Evolutionary conservation across 1,140 invertebrate species (phyloP).

Genomic region (Grapholita molesta): DNA sequence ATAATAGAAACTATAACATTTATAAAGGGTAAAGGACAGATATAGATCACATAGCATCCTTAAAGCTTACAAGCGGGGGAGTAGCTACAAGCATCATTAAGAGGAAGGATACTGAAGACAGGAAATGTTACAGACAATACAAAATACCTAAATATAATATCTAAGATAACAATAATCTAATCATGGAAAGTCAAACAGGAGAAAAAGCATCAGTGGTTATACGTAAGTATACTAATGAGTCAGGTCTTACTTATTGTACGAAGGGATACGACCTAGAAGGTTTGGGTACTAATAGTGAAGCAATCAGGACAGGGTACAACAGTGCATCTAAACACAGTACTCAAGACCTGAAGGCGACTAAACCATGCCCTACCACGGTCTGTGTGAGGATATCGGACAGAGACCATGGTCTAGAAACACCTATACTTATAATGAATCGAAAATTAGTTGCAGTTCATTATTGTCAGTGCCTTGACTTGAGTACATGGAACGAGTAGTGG

Average conservation of each 20-base stretch:
- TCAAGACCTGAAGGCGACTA: constrained; percentile 10
- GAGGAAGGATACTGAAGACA: background rate
- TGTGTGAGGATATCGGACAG: background rate
- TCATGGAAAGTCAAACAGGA: background rate
- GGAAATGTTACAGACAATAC: background rate
- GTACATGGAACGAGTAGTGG: constrained; percentile 31
- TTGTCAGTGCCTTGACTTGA: constrained; percentile 29
- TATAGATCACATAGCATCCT: background rate
- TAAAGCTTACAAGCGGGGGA: constrained; percentile 3
- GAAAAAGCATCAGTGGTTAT: background rate
- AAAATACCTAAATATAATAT: background rate
- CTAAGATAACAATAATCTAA: background rate
- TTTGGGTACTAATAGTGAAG: background rate
- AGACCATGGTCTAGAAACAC: constrained; percentile 3
- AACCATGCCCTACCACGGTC: constrained; percentile 12
- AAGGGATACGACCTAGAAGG: constrained; percentile 5
- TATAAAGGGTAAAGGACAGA: background rate
- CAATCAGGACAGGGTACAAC: constrained; percentile 15
- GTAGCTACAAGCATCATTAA: constrained; percentile 1
- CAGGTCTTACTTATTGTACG: background rate
- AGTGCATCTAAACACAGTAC: constrained; percentile 17
- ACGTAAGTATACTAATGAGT: background rate
- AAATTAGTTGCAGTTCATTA: constrained; percentile 12
- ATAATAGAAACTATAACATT: background rate
- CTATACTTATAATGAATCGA: background rate